These are phyloP conservation scores for Hystrix cristata DNA, from an alignment of 2,113 vertebrate genomes.

Conservation along the genomic window DNA sequence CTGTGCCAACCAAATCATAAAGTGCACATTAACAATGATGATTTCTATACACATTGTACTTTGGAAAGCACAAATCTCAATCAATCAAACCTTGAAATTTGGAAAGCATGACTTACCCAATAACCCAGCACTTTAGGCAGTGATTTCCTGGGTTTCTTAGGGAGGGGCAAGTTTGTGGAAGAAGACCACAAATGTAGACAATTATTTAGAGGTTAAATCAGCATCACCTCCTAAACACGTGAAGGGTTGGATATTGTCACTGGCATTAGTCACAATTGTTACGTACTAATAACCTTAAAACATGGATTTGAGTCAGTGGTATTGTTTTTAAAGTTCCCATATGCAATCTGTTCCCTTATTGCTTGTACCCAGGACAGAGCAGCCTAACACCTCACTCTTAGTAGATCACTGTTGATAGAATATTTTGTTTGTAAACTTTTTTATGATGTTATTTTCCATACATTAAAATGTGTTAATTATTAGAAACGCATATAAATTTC, in stretches of 20 bases:
- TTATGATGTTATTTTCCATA: not conserved
- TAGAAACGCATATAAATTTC: not conserved
- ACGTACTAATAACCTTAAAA: not conserved
- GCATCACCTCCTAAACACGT: not conserved
- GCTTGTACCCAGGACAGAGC: fast-evolving
- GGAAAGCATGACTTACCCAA: not conserved
- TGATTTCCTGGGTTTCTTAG: not conserved
- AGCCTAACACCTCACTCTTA: not conserved
- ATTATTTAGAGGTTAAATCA: not conserved
- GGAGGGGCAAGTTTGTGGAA: fast-evolving
- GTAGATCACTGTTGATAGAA: not conserved
- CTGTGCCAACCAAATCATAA: not conserved
- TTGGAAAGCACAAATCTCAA: not conserved
- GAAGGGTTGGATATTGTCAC: not conserved
- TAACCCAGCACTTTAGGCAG: not conserved
- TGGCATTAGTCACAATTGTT: not conserved
- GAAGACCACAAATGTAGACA: fast-evolving
- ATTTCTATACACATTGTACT: not conserved
- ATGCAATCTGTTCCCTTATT: not conserved
- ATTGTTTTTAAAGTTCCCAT: not conserved
- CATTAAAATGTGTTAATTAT: not conserved
- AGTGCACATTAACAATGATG: not conserved
- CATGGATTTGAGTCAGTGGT: not conserved
- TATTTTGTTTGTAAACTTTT: not conserved
- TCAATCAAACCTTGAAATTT: not conserved